A percentile compares a stretch with the other conserved stretches of the same genome.
phyloP scores from a whole-genome alignment of 2,797 vertebrate species.

The Saguinus oedipus region DNA sequence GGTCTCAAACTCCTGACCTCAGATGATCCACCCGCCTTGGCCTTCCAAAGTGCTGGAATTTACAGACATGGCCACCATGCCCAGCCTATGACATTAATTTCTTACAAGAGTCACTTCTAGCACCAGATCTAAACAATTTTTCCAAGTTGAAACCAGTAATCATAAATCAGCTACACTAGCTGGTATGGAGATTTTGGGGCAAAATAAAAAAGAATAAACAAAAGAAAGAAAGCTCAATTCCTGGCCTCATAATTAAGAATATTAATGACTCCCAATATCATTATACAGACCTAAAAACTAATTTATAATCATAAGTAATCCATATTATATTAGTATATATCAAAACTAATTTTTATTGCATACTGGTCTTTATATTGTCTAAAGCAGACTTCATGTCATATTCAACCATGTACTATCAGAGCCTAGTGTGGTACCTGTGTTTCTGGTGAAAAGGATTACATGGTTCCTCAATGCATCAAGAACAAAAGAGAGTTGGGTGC shows the following conservation, averaged over 20 bases:
- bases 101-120: background rate
- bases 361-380: background rate
- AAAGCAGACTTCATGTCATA: background rate
- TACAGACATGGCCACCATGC: accelerated
- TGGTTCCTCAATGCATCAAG: background rate
- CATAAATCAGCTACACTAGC: background rate
- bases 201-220: background rate
- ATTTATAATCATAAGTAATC: background rate
- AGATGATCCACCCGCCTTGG: background rate
- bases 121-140: background rate
- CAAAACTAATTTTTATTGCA: background rate
- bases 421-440: background rate
- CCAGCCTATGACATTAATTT: background rate
- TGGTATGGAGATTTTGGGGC: background rate
- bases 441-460: background rate
- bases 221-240: background rate
- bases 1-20: background rate
- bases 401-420: background rate
- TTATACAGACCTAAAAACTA: background rate
- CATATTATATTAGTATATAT: background rate
- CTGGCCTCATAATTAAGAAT: background rate
- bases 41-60: background rate
- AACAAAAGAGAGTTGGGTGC: background rate
- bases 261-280: background rate
- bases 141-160: background rate